Evolutionary conservation across 2,888 invertebrate species (phyloP).

Genomic region (Tetheella fluctuosa): DNA sequence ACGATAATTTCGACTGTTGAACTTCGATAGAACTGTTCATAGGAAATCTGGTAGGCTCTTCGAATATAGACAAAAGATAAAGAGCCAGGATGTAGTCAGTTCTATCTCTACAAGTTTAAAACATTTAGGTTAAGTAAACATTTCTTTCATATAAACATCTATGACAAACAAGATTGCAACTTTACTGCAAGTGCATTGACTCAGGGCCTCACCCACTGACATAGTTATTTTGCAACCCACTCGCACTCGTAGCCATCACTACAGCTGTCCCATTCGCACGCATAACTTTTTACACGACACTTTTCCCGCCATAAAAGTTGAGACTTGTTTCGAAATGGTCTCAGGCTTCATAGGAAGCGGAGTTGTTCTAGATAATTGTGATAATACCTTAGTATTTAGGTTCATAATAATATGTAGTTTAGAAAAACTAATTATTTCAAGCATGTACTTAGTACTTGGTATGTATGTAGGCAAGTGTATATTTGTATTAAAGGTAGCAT

Average conservation of each 20-base stretch:
- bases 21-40: too few relatives aligned
- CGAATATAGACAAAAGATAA: too few relatives aligned
- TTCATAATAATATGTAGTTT: background rate
- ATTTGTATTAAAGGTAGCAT: too few relatives aligned
- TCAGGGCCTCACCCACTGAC: conserved; percentile 72
- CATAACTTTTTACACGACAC: conserved; percentile 62
- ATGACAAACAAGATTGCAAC: conserved; percentile 29
- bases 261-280: conserved; percentile 45
- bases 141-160: conserved; percentile 10
- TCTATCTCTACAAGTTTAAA: background rate
- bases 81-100: background rate
- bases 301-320: conserved; percentile 70
- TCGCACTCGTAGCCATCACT: conserved; percentile 39
- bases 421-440: background rate
- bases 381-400: conserved; percentile 1
- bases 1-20: too few relatives aligned
- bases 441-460: too few relatives aligned
- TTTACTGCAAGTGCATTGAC: conserved; percentile 64
- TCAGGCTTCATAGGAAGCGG: conserved; percentile 32
- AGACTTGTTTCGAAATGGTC: conserved; percentile 59
- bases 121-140: background rate
- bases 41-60: too few relatives aligned
- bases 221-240: conserved; percentile 57
- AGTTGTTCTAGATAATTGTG: conserved; percentile 34
- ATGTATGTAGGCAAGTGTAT: too few relatives aligned